A percentile compares a stretch with the other conserved stretches of the same genome.
These are phyloP conservation scores for Falco cherrug DNA, from an alignment of 2,797 vertebrate species.

Conservation along the genomic window DNA sequence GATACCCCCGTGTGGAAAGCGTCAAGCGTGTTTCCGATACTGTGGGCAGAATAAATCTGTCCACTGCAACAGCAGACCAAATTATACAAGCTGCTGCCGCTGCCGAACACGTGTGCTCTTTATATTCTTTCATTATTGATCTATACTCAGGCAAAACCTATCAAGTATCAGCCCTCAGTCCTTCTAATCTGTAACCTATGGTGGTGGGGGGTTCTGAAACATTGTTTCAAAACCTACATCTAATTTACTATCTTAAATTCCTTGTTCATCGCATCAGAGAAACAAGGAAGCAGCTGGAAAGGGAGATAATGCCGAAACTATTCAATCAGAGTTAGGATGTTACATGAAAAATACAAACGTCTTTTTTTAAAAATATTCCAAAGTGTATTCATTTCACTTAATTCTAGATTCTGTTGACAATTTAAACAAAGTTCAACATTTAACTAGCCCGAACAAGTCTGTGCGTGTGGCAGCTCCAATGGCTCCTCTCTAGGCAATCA, in stretches of 20 bases:
- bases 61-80: fast-evolving
- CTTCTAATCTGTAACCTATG: neutral
- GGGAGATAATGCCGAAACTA: neutral
- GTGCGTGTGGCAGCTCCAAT: neutral
- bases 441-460: constrained; percentile 28
- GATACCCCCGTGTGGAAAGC: neutral
- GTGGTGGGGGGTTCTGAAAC: neutral
- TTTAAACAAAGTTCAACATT: constrained; percentile 24
- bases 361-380: neutral
- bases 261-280: neutral
- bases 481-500: constrained; percentile 28
- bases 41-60: neutral
- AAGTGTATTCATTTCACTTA: constrained; percentile 11
- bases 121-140: fast-evolving
- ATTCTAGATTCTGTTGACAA: constrained; percentile 32
- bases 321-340: neutral
- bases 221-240: neutral
- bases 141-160: neutral
- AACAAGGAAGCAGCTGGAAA: neutral
- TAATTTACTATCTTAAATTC: neutral
- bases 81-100: fast-evolving
- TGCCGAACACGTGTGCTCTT: neutral
- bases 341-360: neutral
- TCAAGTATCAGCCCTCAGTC: neutral
- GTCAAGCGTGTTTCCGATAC: neutral